Percentiles rank a stretch among this genome's conserved stretches.
Conservation (phyloP, 2,113 vertebrate genomes). For the Fregetta grallaria region DNA sequence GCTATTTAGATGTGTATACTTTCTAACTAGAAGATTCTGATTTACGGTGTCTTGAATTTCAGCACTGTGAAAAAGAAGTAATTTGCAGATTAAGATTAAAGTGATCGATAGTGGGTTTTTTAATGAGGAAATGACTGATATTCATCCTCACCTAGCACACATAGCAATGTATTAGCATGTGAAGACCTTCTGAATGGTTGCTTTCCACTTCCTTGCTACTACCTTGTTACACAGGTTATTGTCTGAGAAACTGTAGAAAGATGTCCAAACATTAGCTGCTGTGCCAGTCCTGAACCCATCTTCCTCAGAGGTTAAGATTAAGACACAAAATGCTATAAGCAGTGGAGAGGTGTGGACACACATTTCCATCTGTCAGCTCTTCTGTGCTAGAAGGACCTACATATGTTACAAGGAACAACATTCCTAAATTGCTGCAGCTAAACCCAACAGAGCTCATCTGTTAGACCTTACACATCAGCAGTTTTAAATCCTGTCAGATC, state of each 20-base stretch:
- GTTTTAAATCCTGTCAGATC: background rate
- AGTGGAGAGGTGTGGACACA: background rate
- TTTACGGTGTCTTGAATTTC: background rate
- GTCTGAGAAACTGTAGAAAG: background rate
- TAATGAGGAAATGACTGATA: background rate
- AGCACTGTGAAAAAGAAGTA: background rate
- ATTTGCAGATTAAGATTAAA: background rate
- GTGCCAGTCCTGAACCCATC: background rate
- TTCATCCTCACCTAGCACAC: background rate
- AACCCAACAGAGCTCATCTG: background rate
- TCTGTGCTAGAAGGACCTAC: background rate
- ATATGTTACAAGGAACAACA: background rate
- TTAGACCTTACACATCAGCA: background rate
- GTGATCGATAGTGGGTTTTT: background rate
- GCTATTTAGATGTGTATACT: background rate
- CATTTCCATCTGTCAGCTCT: background rate
- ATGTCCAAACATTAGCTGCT: background rate
- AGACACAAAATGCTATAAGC: background rate
- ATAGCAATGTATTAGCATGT: background rate
- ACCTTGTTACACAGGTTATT: background rate
- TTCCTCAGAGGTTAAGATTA: background rate
- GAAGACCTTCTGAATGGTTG: background rate
- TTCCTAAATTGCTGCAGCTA: background rate
- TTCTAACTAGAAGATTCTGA: background rate
- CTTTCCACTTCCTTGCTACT: background rate